Evolutionary conservation across 2,888 invertebrate genomes (phyloP).

Genomic region (Elmis aenea): DNA sequence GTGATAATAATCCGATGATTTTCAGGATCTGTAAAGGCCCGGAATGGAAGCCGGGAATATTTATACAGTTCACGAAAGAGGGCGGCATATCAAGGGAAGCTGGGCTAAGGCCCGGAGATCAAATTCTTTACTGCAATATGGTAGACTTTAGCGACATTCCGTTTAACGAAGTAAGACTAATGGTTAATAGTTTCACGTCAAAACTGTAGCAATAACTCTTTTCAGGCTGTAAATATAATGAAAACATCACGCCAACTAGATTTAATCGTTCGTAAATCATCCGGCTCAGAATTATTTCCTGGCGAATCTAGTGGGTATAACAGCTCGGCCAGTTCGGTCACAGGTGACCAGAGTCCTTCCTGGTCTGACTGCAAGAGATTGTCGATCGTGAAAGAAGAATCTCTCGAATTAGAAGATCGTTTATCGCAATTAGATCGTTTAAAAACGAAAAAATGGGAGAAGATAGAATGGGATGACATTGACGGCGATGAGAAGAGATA

Average conservation of each 20-base stretch:
- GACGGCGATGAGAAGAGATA: slow-evolving; percentile 51
- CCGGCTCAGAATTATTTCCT: slow-evolving; percentile 73
- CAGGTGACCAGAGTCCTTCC: slow-evolving; percentile 66
- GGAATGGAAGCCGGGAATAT: slow-evolving; percentile 81
- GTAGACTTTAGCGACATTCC: slow-evolving; percentile 69
- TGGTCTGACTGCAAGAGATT: slow-evolving; percentile 63
- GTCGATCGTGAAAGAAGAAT: slow-evolving; percentile 71
- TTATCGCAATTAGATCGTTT: slow-evolving; percentile 30
- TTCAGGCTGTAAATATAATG: slow-evolving; percentile 74
- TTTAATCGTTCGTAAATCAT: slow-evolving; percentile 70
- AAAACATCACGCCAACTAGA: slow-evolving; percentile 73
- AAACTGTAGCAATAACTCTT: slow-evolving; percentile 13
- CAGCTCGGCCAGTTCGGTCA: slow-evolving; percentile 77
- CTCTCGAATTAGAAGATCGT: slow-evolving; percentile 57
- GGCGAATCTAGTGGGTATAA: slow-evolving; percentile 81
- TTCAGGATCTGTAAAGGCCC: slow-evolving; percentile 77
- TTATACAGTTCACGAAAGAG: slow-evolving; percentile 84
- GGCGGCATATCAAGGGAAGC: slow-evolving; percentile 84
- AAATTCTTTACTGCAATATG: slow-evolving; percentile 86
- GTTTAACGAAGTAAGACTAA: slow-evolving; percentile 66
- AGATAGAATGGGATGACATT: slow-evolving; percentile 54
- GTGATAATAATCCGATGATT: neutral
- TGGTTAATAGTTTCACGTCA: neutral
- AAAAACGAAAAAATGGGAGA: slow-evolving; percentile 40
- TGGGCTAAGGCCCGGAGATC: slow-evolving; percentile 85